phyloP scores from a whole-genome alignment of 2,888 invertebrate genomes.

The Campopleginae sp. region DNA sequence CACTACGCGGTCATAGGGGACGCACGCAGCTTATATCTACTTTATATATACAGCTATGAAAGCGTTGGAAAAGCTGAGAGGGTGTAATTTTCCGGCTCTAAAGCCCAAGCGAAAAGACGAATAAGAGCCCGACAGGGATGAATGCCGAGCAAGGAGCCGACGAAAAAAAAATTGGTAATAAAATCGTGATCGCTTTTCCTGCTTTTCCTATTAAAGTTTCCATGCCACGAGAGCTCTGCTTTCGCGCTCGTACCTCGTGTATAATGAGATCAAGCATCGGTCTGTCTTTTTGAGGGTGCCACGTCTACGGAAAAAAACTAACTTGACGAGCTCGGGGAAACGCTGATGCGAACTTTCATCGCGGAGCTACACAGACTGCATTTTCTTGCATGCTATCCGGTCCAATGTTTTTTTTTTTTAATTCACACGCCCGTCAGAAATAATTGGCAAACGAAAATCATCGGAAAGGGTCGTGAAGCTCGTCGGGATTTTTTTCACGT shows the following conservation, averaged over 20 bases:
- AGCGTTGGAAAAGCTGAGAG: constrained; percentile 39
- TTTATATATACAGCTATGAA: constrained; percentile 16
- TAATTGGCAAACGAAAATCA: not conserved
- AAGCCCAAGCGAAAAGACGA: not conserved
- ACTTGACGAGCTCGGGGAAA: constrained; percentile 12
- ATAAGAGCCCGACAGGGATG: constrained; percentile 6
- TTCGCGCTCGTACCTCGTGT: constrained; percentile 51
- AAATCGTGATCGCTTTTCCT: constrained; percentile 39
- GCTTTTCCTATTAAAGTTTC: constrained; percentile 64
- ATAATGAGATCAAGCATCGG: constrained; percentile 66
- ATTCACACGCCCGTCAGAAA: not conserved
- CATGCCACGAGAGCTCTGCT: constrained; percentile 34
- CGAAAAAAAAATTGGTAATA: constrained; percentile 47
- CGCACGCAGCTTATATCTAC: not conserved
- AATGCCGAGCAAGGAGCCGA: not conserved
- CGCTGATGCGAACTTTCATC: constrained; percentile 19
- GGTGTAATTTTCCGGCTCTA: constrained; percentile 50
- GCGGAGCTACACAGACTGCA: not conserved
- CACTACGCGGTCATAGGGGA: constrained; percentile 15
- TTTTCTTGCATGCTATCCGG: not conserved
- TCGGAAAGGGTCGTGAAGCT: not conserved
- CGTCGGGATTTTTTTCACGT: not conserved
- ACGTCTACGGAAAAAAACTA: not conserved
- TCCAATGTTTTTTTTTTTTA: not conserved
- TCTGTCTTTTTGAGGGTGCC: constrained; percentile 19